Conservation (phyloP, 2,888 invertebrate genomes). For the Noctua janthina region DNA sequence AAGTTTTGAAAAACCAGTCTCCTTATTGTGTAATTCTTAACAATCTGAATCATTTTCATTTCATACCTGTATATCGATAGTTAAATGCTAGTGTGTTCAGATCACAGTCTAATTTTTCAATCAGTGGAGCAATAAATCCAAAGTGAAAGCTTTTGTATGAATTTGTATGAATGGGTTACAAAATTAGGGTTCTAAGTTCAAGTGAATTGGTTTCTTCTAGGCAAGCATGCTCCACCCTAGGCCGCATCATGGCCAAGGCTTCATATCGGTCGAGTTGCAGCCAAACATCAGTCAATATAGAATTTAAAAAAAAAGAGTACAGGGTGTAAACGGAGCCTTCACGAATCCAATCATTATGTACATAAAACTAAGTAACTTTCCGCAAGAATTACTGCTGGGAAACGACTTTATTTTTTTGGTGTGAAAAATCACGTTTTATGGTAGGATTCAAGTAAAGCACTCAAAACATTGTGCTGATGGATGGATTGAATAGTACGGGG, state of each 20-base stretch:
- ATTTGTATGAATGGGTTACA: background rate
- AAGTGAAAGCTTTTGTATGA: constrained; percentile 3
- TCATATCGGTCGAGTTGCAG: background rate
- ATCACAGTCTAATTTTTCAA: constrained; percentile 7
- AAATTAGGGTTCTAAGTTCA: background rate
- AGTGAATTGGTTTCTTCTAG: background rate
- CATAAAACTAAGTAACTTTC: no score
- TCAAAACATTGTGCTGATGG: no score
- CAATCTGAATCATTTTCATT: background rate
- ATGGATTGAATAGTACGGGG: no score
- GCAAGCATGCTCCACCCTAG: background rate
- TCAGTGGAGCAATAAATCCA: constrained; percentile 5
- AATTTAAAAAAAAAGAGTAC: background rate
- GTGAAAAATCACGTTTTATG: no score
- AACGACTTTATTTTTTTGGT: no score
- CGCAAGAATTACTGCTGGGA: no score
- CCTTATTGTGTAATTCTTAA: background rate
- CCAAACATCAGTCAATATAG: background rate
- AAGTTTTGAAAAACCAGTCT: background rate
- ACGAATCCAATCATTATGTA: no score
- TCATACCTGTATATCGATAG: background rate
- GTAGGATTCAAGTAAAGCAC: no score
- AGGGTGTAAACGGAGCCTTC: no score
- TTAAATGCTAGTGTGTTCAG: background rate
- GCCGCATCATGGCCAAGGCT: no score